phyloP scores from a whole-genome alignment of 2,888 invertebrate species.

The Clunio marinus region DNA sequence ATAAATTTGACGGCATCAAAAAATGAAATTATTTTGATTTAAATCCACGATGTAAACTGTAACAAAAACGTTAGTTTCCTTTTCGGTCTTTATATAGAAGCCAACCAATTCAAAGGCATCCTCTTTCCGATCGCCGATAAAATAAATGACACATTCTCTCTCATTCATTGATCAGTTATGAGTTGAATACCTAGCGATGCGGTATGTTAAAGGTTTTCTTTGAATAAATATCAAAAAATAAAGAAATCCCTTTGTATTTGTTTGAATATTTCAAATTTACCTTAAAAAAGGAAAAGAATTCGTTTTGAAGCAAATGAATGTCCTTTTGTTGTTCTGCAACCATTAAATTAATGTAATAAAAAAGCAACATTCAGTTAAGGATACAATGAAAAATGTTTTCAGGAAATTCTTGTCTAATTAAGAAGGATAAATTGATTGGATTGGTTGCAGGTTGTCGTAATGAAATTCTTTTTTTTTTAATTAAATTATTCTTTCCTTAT shows the following conservation, averaged over 20 bases:
- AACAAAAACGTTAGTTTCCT: too few relatives aligned
- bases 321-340: constrained; percentile 6
- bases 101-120: too few relatives aligned
- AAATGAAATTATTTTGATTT: constrained; percentile 19
- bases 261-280: not conserved
- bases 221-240: too few relatives aligned
- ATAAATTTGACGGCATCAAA: too few relatives aligned
- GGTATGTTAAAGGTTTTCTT: not conserved
- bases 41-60: too few relatives aligned
- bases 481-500: too few relatives aligned
- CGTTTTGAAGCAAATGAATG: not conserved
- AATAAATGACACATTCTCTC: not conserved
- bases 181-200: not conserved
- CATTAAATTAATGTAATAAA: not conserved
- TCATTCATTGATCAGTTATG: constrained; percentile 5
- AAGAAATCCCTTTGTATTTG: not conserved
- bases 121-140: not conserved
- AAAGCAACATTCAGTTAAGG: not conserved
- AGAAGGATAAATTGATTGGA: not conserved
- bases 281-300: not conserved
- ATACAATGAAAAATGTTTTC: not conserved
- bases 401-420: not conserved
- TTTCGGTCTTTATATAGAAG: too few relatives aligned
- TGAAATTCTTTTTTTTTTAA: too few relatives aligned
- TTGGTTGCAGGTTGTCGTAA: constrained; percentile 4